Evolutionary conservation across 1,140 invertebrate species (phyloP).

Genomic region (Heliconius hermathena): DNA sequence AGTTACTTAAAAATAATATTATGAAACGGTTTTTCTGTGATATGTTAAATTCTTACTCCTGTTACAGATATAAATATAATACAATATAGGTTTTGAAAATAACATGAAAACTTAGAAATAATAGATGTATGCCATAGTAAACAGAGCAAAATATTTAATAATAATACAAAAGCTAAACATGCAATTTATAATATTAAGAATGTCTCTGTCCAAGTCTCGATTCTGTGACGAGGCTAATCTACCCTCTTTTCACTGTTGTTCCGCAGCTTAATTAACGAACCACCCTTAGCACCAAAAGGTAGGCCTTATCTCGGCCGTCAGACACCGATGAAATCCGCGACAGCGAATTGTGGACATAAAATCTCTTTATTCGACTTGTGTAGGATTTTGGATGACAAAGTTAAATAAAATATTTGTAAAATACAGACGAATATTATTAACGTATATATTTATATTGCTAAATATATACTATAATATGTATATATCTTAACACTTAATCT

Average conservation of each 20-base stretch:
- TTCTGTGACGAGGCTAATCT: conserved; percentile 42
- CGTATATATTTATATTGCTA: not conserved
- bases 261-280: conserved; percentile 44
- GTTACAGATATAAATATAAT: too few relatives aligned
- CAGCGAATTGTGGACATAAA: conserved; percentile 41
- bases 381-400: conserved; percentile 10
- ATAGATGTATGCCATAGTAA: too few relatives aligned
- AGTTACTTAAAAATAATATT: too few relatives aligned
- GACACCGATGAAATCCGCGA: conserved; percentile 42
- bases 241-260: conserved; percentile 44
- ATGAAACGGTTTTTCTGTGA: too few relatives aligned
- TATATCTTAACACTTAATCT: too few relatives aligned
- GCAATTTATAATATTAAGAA: conserved; percentile 7
- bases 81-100: too few relatives aligned
- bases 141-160: not conserved
- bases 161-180: conserved; percentile 1
- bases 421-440: not conserved
- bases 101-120: not conserved
- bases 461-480: too few relatives aligned
- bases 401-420: not conserved
- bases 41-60: too few relatives aligned
- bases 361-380: conserved; percentile 37
- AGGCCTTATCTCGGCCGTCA: conserved; percentile 42
- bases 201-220: conserved; percentile 22
- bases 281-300: conserved; percentile 41